Evolutionary conservation across 2,113 vertebrate genomes (phyloP).

Genomic region (Cyphomyrus plagiostoma): DNA sequence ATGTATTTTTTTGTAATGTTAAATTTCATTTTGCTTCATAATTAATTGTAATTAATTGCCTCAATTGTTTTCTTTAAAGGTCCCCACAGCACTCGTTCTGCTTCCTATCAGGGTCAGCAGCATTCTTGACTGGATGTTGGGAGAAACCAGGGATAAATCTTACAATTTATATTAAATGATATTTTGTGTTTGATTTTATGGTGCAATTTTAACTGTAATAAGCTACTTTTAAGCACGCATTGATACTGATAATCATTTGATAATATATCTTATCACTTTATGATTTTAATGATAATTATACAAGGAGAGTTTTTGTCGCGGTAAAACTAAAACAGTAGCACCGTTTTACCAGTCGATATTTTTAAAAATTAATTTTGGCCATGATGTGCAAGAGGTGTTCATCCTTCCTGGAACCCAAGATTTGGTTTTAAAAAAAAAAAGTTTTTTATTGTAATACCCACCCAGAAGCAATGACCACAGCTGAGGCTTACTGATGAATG

Average conservation of each 20-base stretch:
- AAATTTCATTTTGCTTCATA: neutral
- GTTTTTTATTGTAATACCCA: neutral
- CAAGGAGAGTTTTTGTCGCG: neutral
- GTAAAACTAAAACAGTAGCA: neutral
- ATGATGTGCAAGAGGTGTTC: neutral
- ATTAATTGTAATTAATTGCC: neutral
- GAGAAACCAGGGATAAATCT: neutral
- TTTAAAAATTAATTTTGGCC: neutral
- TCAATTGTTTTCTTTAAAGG: neutral
- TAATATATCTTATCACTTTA: neutral
- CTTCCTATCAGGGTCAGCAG: neutral
- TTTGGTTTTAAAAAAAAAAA: neutral
- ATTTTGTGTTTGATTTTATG: neutral
- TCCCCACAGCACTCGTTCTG: neutral
- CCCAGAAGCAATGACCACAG: neutral
- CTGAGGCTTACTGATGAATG: neutral
- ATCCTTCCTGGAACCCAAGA: neutral
- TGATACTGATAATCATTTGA: neutral
- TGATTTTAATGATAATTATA: neutral
- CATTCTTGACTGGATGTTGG: neutral
- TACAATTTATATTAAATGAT: neutral
- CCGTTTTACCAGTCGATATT: neutral
- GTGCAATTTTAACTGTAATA: neutral
- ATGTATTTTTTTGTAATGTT: neutral
- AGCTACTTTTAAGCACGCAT: neutral